Evolutionary conservation across 2,888 invertebrate species (phyloP).

Genomic region (Lycia hirtaria): DNA sequence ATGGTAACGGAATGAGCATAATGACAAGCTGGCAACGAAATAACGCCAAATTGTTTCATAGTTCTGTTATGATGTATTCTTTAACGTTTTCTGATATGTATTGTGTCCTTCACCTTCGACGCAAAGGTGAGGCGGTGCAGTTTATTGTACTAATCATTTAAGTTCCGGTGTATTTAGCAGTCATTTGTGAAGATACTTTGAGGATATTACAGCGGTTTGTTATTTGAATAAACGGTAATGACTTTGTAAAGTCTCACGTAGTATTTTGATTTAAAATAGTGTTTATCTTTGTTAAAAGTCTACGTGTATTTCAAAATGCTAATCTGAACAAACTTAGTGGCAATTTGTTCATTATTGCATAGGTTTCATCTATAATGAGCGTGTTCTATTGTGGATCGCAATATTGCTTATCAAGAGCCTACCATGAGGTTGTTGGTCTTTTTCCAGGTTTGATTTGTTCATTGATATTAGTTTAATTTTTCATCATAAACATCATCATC

Average conservation of each 20-base stretch:
- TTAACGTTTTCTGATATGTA: constrained; percentile 18
- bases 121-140: constrained; percentile 15
- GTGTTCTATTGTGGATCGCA: too few relatives aligned
- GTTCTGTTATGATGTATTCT: constrained; percentile 24
- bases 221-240: neutral
- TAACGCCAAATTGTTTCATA: constrained; percentile 17
- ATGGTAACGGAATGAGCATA: constrained; percentile 1
- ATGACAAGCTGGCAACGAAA: constrained; percentile 1
- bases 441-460: too few relatives aligned
- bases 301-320: too few relatives aligned
- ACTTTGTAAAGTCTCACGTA: neutral
- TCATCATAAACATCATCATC: too few relatives aligned
- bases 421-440: too few relatives aligned
- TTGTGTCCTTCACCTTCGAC: constrained; percentile 27
- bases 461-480: too few relatives aligned
- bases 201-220: neutral
- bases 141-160: constrained; percentile 12
- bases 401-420: too few relatives aligned
- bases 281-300: too few relatives aligned
- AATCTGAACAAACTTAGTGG: too few relatives aligned
- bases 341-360: too few relatives aligned
- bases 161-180: constrained; percentile 28
- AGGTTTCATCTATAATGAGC: too few relatives aligned
- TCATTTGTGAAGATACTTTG: constrained; percentile 14
- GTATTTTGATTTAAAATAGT: too few relatives aligned